Base-by-base conservation (phyloP, 1,140 invertebrate species). In the Euura lappo region DNA sequence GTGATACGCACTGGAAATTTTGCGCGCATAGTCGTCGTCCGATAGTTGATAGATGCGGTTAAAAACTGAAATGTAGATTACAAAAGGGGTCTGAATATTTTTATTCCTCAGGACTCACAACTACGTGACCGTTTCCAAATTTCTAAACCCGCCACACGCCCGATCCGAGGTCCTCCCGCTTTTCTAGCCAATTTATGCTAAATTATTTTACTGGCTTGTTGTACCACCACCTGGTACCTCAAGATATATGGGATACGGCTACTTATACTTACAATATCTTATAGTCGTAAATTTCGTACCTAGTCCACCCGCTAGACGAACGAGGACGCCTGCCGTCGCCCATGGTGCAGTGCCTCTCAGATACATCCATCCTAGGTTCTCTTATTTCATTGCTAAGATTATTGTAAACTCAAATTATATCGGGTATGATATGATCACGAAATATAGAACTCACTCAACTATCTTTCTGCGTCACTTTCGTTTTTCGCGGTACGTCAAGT, bases 141-240 rank as follows among this genome's bases (percentile, higher is more conserved):
- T 28, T 28, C 28, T 28, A 28, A 28, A 28, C 28, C 28, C 1
- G 28, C 28, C 28, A 28, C 28, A 28, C 28, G 28, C 51, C 51
- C 51, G 51, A 60, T 60, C 10, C 51, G 72, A 73, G 51, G 28
- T 28, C 60, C 67, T 69, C 51, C 60, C 67, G 67, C 46, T 70
- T 70, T 47, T 71, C 44, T 60, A n/a, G 51, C 51, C 3, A 60
- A 60, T 60, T 60, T 60, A 60, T 60, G 51, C 8, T 60, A 60
- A 60, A 60, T 60, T 60, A 60, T 60, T 60, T 60, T 60, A 60
- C 51, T 6, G 51, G 51, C 51, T 60, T 60, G 51, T 60, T 60
- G 3, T 6, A 6, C 8, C 51, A 60, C 8, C 51, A 60, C 3
- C 51, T 60, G 51, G 3, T 68, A 28, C 67, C 66, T 42, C 67